A percentile compares a stretch with the other conserved stretches of the same genome.
These are phyloP conservation scores for Aldrovandia affinis DNA, from an alignment of 2,797 vertebrate species.

Conservation along the genomic window DNA sequence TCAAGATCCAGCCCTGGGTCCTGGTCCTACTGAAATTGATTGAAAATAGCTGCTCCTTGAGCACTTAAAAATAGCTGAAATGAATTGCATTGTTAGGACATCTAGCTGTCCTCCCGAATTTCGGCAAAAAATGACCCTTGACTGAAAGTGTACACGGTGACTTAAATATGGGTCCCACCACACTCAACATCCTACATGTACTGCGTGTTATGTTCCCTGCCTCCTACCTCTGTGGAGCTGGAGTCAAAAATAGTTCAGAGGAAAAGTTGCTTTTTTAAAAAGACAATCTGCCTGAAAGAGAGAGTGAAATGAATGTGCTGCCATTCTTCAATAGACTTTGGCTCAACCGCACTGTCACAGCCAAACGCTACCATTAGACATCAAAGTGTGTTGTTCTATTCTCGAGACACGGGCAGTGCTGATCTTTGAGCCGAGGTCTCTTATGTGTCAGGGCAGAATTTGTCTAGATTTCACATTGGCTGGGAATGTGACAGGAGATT, in stretches of 20 bases:
- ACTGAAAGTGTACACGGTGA: background rate
- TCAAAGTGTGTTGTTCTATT: background rate
- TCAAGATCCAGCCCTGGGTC: no score
- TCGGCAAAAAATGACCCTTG: background rate
- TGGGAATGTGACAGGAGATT: background rate
- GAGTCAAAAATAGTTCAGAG: slow-evolving; percentile 19
- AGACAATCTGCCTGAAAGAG: slow-evolving; percentile 7
- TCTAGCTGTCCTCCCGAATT: background rate
- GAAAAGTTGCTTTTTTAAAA: background rate
- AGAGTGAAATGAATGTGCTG: slow-evolving; percentile 10
- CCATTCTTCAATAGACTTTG: background rate
- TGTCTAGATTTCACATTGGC: background rate
- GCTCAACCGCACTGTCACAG: background rate
- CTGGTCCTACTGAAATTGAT: background rate
- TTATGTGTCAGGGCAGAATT: background rate
- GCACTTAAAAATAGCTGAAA: background rate
- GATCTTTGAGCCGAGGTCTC: background rate
- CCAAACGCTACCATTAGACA: background rate
- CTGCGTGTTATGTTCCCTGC: background rate
- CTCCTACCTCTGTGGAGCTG: background rate
- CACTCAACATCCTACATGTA: background rate
- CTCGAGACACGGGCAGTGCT: background rate
- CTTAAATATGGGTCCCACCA: background rate
- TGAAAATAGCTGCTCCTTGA: background rate
- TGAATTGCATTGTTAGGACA: background rate